Evolutionary conservation across 2,888 invertebrate genomes (phyloP), one percentile per base, ranked within the genome.

Genomic region (Linnaemya vulpina): DNA sequence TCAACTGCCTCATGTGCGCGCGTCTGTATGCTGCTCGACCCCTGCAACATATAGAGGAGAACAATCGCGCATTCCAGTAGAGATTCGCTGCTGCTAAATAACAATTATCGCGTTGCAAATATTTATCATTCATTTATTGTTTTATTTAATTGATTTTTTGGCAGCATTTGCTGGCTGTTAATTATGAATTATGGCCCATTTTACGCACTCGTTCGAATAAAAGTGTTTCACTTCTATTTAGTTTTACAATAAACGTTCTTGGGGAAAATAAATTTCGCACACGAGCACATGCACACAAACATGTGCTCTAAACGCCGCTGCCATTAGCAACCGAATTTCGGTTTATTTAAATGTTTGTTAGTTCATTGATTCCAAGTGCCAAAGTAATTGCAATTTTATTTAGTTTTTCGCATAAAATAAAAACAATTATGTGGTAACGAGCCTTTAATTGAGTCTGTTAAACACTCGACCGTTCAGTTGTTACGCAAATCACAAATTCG

Each of bases 371-470:
- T 77, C 67, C 63, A 76, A 80, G 38, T 84, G 84, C 76, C 76
- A 67, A 71, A 78, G 67, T 60, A 73, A 76, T 80, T 84, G 65
- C 53, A 65, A 70, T 75, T 84, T 71, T 80, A 76, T 79, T 58
- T 65, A 49, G 43, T 70, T 76, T 71, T 46, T 62, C 76, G 22
- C 62, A 30, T 46, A 11, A 40, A 40, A 40, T 30, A 46, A 76
- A 60, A 84, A 73, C 62, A 84, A 77, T 81, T 81, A 81, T 74
- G 77, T 84, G 84, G 55, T 84, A 81, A 84, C 74, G 81, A 81
- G 63, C 71, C 46, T 73, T 77, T 77, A 83, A 51, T 71, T 77
- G 55, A 73, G 40, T 60, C 43, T 40, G 49, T 71, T 46, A 58
- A 67, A 35, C 15, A 46, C 17, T 30, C 2, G 15, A 55, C 30